Percentiles rank a stretch among this genome's conserved stretches.
Conservation (phyloP, 2,797 vertebrate species). For the Allobates femoralis region DNA sequence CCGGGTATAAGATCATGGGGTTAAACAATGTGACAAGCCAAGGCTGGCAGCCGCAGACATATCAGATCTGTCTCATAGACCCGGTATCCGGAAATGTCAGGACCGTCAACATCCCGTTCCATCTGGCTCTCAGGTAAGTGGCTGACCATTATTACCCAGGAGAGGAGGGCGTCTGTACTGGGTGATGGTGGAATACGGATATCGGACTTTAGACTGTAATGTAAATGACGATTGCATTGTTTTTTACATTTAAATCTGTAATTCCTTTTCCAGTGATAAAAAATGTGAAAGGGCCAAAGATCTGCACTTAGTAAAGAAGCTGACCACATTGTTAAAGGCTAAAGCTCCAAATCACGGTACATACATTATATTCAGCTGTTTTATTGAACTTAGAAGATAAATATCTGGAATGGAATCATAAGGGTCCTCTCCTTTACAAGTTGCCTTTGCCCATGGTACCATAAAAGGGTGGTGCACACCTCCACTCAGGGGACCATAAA, state of each 20-base stretch:
- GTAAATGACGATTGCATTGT: not conserved
- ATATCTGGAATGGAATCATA: no score
- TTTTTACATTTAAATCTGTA: not conserved
- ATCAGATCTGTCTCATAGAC: constrained; percentile 95
- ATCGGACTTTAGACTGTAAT: not conserved
- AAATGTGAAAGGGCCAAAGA: constrained; percentile 97
- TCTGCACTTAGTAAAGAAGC: constrained; percentile 91
- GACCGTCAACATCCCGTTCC: constrained; percentile 91
- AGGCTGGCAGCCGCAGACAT: constrained; percentile 94
- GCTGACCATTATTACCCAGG: no score
- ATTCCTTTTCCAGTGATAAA: constrained; percentile 84
- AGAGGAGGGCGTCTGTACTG: no score
- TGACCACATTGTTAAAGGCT: constrained; percentile 81
- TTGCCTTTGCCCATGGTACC: no score
- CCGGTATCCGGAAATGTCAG: constrained; percentile 86
- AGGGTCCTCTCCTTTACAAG: no score
- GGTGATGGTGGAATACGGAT: no score
- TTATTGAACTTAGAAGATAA: not conserved
- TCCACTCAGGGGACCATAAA: no score
- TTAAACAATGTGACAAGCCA: constrained; percentile 96
- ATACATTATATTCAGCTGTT: not conserved
- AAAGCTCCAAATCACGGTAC: constrained; percentile 73
- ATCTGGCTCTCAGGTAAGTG: constrained; percentile 91
- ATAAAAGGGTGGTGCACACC: no score
- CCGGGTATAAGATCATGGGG: constrained; percentile 97